These are phyloP conservation scores for Drosophila yooni DNA, from an alignment of 2,888 invertebrate species.

Conservation along the genomic window DNA sequence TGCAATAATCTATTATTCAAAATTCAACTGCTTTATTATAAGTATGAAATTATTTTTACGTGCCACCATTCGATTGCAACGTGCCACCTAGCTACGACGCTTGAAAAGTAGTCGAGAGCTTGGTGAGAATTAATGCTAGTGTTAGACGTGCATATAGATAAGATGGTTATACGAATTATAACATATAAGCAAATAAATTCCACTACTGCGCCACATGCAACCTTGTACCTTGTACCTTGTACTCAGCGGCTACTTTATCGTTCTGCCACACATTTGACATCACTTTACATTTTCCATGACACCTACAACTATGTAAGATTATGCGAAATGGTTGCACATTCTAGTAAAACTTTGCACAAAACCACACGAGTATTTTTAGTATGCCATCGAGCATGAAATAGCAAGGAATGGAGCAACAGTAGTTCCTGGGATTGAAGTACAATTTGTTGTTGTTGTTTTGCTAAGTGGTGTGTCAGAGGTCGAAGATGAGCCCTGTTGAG, in stretches of 20 bases:
- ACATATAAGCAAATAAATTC: constrained; percentile 51
- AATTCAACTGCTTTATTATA: constrained; percentile 29
- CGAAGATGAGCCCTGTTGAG: constrained; percentile 4
- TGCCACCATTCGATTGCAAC: constrained; percentile 44
- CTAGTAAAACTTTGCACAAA: constrained; percentile 20
- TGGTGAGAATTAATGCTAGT: constrained; percentile 27
- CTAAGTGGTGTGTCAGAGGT: constrained; percentile 35
- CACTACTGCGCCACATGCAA: constrained; percentile 22
- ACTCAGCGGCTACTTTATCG: constrained; percentile 31
- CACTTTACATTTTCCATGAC: constrained; percentile 9
- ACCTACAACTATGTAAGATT: constrained; percentile 29
- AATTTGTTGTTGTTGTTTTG: constrained; percentile 33
- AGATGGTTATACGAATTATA: constrained; percentile 39
- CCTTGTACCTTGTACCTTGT: background rate
- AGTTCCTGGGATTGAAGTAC: constrained; percentile 40
- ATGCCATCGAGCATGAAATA: constrained; percentile 19
- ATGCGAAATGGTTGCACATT: constrained; percentile 42
- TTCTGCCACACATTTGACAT: constrained; percentile 18
- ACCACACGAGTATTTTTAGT: constrained; percentile 10
- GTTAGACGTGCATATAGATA: constrained; percentile 27
- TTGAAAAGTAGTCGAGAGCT: constrained; percentile 10
- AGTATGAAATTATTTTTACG: constrained; percentile 50
- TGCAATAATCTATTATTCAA: constrained; percentile 21
- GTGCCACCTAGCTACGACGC: constrained; percentile 11
- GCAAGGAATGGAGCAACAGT: constrained; percentile 7